Conservation (phyloP, 2,113 vertebrate genomes). For the Neodontobutis hainanensis region DNA sequence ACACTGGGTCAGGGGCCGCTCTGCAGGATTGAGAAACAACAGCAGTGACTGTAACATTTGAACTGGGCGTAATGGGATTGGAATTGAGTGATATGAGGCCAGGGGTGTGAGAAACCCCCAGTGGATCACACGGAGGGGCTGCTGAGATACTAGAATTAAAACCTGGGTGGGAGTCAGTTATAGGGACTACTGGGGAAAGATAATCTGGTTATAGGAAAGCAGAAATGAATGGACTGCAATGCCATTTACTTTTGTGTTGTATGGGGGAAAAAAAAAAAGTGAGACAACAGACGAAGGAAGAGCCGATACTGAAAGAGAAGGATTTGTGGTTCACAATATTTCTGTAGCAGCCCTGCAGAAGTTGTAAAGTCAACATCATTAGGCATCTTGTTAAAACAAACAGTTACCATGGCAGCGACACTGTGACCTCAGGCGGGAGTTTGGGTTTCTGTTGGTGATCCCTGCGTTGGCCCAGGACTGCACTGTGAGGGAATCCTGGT, state of each 20-base stretch:
- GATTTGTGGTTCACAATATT: no score
- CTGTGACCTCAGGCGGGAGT: neutral
- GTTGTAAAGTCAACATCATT: neutral
- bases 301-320: neutral
- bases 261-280: no score
- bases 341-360: neutral
- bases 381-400: neutral
- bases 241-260: no score
- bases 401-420: conserved; percentile 16
- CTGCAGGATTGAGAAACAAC: conserved; percentile 59
- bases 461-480: conserved; percentile 9
- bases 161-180: no score
- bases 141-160: conserved; percentile 11
- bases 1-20: conserved; percentile 46
- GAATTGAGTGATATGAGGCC: conserved; percentile 29
- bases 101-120: conserved; percentile 62
- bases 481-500: conserved; percentile 6
- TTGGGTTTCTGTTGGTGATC: conserved; percentile 28
- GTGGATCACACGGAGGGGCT: conserved; percentile 42
- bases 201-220: neutral
- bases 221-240: neutral
- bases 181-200: neutral
- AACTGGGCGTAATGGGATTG: conserved; percentile 67
- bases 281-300: no score
- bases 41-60: conserved; percentile 61